Evolutionary conservation across 1,140 invertebrate genomes (phyloP).

Genomic region (Spodoptera litura): DNA sequence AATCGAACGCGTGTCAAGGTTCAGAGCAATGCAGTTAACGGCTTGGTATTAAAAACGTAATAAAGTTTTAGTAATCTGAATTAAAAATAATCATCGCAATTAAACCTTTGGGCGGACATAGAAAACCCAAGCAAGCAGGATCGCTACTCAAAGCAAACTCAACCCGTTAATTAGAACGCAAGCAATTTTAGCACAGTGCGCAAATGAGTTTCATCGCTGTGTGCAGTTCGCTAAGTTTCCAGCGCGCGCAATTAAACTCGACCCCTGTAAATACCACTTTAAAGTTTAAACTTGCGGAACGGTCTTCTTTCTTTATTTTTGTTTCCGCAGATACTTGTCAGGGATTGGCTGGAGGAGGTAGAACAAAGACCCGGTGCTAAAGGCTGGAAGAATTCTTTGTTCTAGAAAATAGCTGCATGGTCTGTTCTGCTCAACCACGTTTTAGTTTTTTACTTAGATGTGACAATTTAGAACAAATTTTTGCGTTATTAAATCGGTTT

Average conservation of each 20-base stretch:
- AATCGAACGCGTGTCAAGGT: too few relatives aligned
- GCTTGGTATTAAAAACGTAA: too few relatives aligned
- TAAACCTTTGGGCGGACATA: too few relatives aligned
- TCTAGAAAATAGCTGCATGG: background rate
- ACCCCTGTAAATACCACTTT: slow-evolving; percentile 27
- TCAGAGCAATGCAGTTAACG: too few relatives aligned
- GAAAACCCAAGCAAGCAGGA: too few relatives aligned
- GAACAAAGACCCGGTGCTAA: background rate
- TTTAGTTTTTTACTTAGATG: background rate
- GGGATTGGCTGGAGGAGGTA: background rate
- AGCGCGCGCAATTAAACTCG: slow-evolving; percentile 8
- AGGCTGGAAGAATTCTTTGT: slow-evolving; percentile 12
- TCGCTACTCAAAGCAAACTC: slow-evolving; percentile 6
- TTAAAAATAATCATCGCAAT: too few relatives aligned
- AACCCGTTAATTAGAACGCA: slow-evolving; percentile 18
- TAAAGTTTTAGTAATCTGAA: too few relatives aligned
- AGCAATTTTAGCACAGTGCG: slow-evolving; percentile 5
- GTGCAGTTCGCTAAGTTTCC: slow-evolving; percentile 1
- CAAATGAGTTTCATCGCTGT: slow-evolving; percentile 1
- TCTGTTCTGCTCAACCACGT: background rate
- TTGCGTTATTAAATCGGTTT: too few relatives aligned
- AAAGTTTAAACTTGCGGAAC: slow-evolving; percentile 7
- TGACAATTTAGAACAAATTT: background rate
- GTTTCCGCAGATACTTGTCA: slow-evolving; percentile 9
- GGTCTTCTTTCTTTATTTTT: slow-evolving; percentile 25